Base-by-base conservation (phyloP, 2,797 vertebrate species). In the Mallotus villosus region DNA sequence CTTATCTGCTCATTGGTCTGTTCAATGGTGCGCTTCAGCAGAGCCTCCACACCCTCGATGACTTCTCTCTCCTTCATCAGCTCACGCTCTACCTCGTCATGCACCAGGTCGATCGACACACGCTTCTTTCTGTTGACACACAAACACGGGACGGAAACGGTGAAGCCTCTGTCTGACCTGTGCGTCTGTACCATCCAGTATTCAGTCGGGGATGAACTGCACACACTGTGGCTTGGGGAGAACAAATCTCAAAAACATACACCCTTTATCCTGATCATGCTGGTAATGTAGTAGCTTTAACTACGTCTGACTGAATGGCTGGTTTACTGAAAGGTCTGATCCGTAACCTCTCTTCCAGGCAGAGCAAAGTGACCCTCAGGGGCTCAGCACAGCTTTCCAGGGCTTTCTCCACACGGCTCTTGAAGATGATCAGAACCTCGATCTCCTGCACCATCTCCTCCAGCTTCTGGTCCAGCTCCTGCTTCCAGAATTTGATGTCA, bases 1-100 rank as follows among this genome's bases (percentile, higher is more conserved):
- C 96, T 90, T 81, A 96, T 94, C 89, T 98, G 96, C 78, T 98
- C 97, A 0, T 78, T 82, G 9, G 92, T 89, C 89, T 98, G 95
- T 81, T 96, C 93, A 55, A 91, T 2, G 0, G 93, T 94, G 27
- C 73, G 90, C 74, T 91, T 89, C 74, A 99, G 91, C 67, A 97
- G 86, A 9, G 88, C 77, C 9, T 77, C 81, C 63, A 93, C 89
- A 0, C 92, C 93, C 59, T 91, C 90, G 1, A 94, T 83, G 41
- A 93, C 80, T 65, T 95, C 93, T 2, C 41, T 88, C 90, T 99
- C 96, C 86, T 94, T 97, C 67, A 89, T 41, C 77, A 99, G 91
- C 73, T 97, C 94, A 67, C 34, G 77, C 32, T 97, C 93, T 68
- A 95, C 95, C 55, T 92, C 89, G 0, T 98, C 96, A 0, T 90